Evolutionary conservation across 2,113 vertebrate species (phyloP), one percentile per base, ranked within the genome.

Genomic region (Coracopsis vasa): DNA sequence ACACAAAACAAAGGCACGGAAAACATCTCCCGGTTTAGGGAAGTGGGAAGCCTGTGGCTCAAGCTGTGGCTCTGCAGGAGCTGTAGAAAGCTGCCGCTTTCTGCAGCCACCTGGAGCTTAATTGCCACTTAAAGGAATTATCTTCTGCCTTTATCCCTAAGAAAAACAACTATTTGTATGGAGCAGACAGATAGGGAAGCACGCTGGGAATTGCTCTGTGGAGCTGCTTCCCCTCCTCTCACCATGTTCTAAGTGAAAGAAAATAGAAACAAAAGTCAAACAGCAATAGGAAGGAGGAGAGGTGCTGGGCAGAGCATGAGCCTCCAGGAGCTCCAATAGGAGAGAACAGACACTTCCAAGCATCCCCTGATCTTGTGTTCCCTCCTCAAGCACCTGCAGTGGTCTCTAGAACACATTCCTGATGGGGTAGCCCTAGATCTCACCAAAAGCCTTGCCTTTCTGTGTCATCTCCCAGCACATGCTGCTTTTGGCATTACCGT

Each of bases 121-220:
- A 95, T 23, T 97, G 94, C 88, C 86, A 92, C 94, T 97, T 96
- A 96, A 84, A 95, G 84, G 78, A 94, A 95, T 97, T 94, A 82
- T 87, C 88, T 94, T 72, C 62, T 73, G 74, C 62, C 83, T 96
- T 92, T 74, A 86, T 72, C 75, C 91, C 71, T 42, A 56, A 74
- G 90, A 93, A 95, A 94, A 93, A 44, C 90, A 88, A 71, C 62
- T 80, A 3, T 95, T 95, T 88, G 73, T 71, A 25, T 1, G 16
- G 66, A 86, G 67, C 71, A 89, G 91, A 42, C 75, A 88, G 93
- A 80, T 4, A 86, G 82, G 65, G 66, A 74, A 94, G 29, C 47
- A 50, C 23, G 10, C 1, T 56, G 75, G 77, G 85, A 94, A 91
- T 5, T 24, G 37, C 42, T 69, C 48, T 61, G 69, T 61, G 48